Evolutionary conservation across 1,140 invertebrate species (phyloP).

Genomic region (Pogonus chalceus): DNA sequence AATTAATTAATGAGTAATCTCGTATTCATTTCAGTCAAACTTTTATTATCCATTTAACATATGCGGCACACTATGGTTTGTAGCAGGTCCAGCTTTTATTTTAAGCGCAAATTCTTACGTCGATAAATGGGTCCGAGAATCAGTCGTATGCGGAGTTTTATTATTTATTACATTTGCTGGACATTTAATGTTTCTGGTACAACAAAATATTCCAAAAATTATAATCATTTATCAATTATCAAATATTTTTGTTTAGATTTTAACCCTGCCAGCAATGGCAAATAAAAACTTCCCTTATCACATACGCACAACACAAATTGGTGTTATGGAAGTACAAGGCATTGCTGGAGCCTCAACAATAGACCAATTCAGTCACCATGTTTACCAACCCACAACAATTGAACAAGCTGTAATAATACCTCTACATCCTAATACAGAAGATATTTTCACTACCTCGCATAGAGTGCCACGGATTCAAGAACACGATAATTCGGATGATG

Average conservation of each 20-base stretch:
- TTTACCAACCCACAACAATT: constrained; percentile 44
- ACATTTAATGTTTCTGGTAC: constrained; percentile 68
- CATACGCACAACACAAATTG: constrained; percentile 70
- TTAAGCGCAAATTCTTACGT: constrained; percentile 73
- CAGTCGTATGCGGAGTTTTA: constrained; percentile 70
- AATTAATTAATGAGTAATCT: too few species aligned
- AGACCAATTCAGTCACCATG: constrained; percentile 50
- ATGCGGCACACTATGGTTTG: constrained; percentile 74
- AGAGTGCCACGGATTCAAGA: neutral
- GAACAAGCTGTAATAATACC: constrained; percentile 47
- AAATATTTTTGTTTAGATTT: constrained; percentile 43
- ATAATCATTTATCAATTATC: neutral
- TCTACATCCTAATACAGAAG: constrained; percentile 38
- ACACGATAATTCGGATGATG: neutral
- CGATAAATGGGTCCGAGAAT: constrained; percentile 85
- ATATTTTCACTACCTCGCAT: constrained; percentile 26
- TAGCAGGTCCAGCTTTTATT: constrained; percentile 67
- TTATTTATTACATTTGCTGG: constrained; percentile 65
- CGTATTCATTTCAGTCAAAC: constrained; percentile 55
- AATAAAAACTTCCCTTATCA: constrained; percentile 84
- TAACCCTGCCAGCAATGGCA: constrained; percentile 68
- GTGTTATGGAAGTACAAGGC: constrained; percentile 47
- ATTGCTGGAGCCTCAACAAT: constrained; percentile 41
- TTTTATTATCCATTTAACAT: constrained; percentile 67
- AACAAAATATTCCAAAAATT: constrained; percentile 1